Base-by-base conservation (phyloP, 2,113 vertebrate species). In the Rhinoptilus africanus region DNA sequence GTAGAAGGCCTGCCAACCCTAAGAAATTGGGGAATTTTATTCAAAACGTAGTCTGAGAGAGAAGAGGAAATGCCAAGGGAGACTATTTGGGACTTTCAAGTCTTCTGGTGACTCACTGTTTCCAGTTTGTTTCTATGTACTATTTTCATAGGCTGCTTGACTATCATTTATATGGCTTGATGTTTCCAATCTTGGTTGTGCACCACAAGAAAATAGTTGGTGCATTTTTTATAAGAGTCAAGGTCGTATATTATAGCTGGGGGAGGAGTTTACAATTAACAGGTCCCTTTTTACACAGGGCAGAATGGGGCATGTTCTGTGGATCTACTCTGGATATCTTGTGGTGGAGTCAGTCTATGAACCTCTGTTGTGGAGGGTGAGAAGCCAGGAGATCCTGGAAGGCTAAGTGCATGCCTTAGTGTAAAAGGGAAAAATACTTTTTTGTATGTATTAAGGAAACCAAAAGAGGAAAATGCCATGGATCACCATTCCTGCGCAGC, bases 91-190 rank as follows among this genome's bases (percentile, higher is more conserved):
- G 57, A 51, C 75, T 78, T 94, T 21, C 9, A 34, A 48, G 48
- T 90, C 48, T 92, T 92, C 48, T 28, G 64, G 60, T 94, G 88
- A 85, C 72, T 93, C 82, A 83, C 35, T 68, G 67, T 94, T 94
- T 93, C 85, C 62, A 72, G 0, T 75, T 89, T 76, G 39, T 92
- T 72, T 85, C 20, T 75, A 53, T 6, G 48, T 68, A 62, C 78
- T 93, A 16, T 93, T 92, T 92, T 88, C 1, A 4, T 88, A 85
- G 56, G 48, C 75, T 88, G 39, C 80, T 90, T 75, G 41, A 47
- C 39, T 68, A 18, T 92, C 66, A 24, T 88, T 88, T 14, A 0
- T 76, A 30, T 6, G 18, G 51, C 10, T 82, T 87, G 69, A 16
- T 84, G 60, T 89, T 96, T 82, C 74, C 62, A 85, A 10, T 17